Percentiles rank a stretch among this genome's conserved stretches.
These are phyloP conservation scores for Morinoia aosen DNA, from an alignment of 2,888 invertebrate genomes.

Conservation along the genomic window DNA sequence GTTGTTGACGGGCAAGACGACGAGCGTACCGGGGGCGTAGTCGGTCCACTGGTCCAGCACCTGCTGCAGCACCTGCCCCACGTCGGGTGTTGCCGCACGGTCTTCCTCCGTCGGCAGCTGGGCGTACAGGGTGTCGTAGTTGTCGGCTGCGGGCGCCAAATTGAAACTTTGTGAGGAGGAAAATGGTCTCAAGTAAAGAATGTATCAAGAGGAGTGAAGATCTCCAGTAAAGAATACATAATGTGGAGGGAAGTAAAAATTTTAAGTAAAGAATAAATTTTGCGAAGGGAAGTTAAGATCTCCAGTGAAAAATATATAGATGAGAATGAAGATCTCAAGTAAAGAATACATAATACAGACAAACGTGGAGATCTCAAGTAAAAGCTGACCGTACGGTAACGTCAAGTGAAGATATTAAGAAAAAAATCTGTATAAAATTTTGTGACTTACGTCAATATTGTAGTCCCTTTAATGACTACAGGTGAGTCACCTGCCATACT, in stretches of 20 bases:
- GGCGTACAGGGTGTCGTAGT: neutral
- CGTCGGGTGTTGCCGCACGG: neutral
- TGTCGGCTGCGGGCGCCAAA: neutral
- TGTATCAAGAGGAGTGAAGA: neutral
- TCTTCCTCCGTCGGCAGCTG: neutral
- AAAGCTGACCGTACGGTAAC: too few relatives aligned
- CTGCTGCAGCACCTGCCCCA: neutral
- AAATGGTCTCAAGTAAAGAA: neutral
- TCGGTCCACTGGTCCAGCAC: neutral
- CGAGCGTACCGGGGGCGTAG: constrained; percentile 20
- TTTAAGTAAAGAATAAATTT: neutral
- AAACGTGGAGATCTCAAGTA: too few relatives aligned
- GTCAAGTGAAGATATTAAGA: too few relatives aligned
- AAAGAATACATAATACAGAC: neutral
- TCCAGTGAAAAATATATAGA: neutral
- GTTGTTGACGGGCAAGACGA: constrained; percentile 23
- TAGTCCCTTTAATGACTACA: too few relatives aligned
- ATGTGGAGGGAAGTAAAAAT: neutral
- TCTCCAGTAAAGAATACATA: neutral
- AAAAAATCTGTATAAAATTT: too few relatives aligned
- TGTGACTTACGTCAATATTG: too few relatives aligned
- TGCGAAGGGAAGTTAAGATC: too few relatives aligned
- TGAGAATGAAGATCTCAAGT: neutral
- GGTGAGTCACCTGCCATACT: too few relatives aligned
- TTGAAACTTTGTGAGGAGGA: neutral